These are phyloP conservation scores for Mixornis gularis DNA, from an alignment of 2,113 vertebrate species.

Conservation along the genomic window DNA sequence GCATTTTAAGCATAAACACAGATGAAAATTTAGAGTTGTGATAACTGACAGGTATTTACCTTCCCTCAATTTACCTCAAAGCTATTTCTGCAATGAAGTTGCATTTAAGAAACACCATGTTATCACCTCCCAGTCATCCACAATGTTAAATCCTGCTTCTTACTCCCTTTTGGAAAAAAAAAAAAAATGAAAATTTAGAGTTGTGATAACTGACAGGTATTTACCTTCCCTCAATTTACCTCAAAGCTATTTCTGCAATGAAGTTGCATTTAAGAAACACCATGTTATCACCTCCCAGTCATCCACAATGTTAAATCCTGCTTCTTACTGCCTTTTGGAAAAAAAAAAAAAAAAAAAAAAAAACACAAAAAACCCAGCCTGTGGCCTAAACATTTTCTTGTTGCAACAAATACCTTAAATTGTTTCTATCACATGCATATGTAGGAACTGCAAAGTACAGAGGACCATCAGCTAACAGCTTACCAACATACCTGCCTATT, in stretches of 20 bases:
- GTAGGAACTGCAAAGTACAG: background rate
- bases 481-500: background rate
- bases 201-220: background rate
- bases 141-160: background rate
- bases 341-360: background rate
- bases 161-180: background rate
- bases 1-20: background rate
- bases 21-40: background rate
- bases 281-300: background rate
- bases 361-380: background rate
- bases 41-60: background rate
- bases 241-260: background rate
- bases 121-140: background rate
- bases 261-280: background rate
- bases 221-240: background rate
- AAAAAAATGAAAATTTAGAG: background rate
- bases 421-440: rapidly evolving
- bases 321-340: background rate
- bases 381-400: background rate
- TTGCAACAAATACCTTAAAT: background rate
- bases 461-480: background rate
- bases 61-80: background rate
- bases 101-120: background rate
- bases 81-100: background rate
- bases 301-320: background rate